Evolutionary conservation across 2,888 invertebrate species (phyloP), one percentile per base, ranked within the genome.

Genomic region (Drosophila affinis): DNA sequence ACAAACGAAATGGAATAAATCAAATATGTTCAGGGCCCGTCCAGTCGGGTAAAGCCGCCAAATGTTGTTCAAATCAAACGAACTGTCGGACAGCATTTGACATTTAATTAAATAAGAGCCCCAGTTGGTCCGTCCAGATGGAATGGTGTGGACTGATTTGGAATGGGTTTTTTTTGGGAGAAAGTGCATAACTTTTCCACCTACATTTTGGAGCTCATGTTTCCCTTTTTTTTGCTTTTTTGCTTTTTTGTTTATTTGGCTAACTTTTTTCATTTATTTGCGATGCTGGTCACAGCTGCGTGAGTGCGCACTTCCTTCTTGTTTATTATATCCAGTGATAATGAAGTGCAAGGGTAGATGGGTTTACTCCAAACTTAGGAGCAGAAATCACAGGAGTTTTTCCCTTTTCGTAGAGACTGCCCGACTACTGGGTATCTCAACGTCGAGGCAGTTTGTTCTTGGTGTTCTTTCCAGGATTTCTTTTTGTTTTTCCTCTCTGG

Each of bases 61-160:
- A 74, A 72, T 72, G 73, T 48, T 72, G 73, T 72, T 73, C 81
- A 54, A 71, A 68, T 64, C 63, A 76, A 75, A 72, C 51, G 57
- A 47, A 72, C 74, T 70, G 70, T 72, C 58, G 74, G 54, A 49
- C 69, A 76, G 65, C 69, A 67, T 76, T 87, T 88, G 85, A 87
- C 85, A 88, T 88, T 88, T 86, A 87, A 85, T 85, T 85, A 85
- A 85, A 85, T 83, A 77, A 84, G 71, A 70, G 79, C 18, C 45
- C 49, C 51, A 52, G 52, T 63, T 64, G 62, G 67, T 18, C 18
- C 44, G 44, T 12, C 21, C 17, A 70, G 69, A 72, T 24, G 10
- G 44, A 39, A 9, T 27, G 27, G 27, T 2, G 27, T 7, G 27
- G 27, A 6, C 7, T 7, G 27, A 1, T 7, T 4, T 14, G 39